Evolutionary conservation across 1,140 invertebrate genomes (phyloP).

Genomic region (Whitmania pigra): DNA sequence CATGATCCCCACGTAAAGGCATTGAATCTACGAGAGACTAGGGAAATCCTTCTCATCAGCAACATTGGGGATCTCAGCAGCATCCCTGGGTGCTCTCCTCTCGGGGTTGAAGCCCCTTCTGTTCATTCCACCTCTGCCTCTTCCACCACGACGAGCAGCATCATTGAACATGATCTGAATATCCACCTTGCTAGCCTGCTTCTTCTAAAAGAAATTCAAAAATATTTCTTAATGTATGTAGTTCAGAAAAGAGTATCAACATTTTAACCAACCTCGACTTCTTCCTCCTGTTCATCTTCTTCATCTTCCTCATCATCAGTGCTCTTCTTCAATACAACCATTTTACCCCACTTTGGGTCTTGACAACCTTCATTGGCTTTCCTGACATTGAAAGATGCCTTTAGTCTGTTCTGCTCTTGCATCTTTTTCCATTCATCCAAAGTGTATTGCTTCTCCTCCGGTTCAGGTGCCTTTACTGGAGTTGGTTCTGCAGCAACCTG

Average conservation of each 20-base stretch:
- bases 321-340: slow-evolving; percentile 69
- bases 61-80: slow-evolving; percentile 64
- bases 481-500: slow-evolving; percentile 3
- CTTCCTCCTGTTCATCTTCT: slow-evolving; percentile 54
- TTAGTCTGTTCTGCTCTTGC: slow-evolving; percentile 22
- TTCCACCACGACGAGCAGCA: slow-evolving; percentile 15
- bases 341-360: slow-evolving; percentile 78
- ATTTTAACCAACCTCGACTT: slow-evolving; percentile 2
- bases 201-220: not conserved
- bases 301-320: slow-evolving; percentile 48
- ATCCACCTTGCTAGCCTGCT: slow-evolving; percentile 27
- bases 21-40: slow-evolving; percentile 47
- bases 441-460: slow-evolving; percentile 22
- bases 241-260: not conserved
- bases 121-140: slow-evolving; percentile 29
- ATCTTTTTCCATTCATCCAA: slow-evolving; percentile 23
- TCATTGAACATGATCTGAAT: slow-evolving; percentile 38
- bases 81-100: slow-evolving; percentile 33
- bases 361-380: slow-evolving; percentile 85
- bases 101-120: slow-evolving; percentile 42
- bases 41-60: slow-evolving; percentile 90
- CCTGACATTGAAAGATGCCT: slow-evolving; percentile 59
- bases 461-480: slow-evolving; percentile 26
- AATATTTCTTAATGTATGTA: not conserved
- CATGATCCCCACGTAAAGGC: too few species aligned